These are phyloP conservation scores for human DNA, from an alignment of 2,113 vertebrate genomes.

Conservation along the genomic window DNA sequence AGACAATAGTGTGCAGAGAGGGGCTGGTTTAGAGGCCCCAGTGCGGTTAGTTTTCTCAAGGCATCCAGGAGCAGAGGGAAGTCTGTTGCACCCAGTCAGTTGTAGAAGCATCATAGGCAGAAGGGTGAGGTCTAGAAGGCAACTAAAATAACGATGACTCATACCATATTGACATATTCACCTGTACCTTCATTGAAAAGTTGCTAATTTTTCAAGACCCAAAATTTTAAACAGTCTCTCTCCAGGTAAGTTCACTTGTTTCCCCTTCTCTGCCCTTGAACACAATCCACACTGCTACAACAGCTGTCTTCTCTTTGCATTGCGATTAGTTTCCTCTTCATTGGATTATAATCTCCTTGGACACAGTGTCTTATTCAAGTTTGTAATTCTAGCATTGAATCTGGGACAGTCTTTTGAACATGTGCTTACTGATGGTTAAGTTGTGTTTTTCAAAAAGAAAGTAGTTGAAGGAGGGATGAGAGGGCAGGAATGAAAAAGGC, in stretches of 20 bases:
- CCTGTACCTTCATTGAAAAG: background rate
- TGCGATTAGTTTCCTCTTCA: background rate
- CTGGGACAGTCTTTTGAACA: background rate
- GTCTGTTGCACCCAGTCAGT: background rate
- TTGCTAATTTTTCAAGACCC: background rate
- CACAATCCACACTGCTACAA: background rate
- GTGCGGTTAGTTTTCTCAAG: background rate
- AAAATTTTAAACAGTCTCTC: background rate
- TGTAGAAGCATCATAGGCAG: background rate
- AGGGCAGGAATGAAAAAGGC: background rate
- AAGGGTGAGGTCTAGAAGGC: background rate
- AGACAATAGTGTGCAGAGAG: background rate
- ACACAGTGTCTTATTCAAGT: background rate
- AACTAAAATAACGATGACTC: background rate
- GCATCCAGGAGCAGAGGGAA: background rate
- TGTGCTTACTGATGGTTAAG: background rate
- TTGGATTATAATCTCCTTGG: background rate
- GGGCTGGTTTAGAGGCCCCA: background rate
- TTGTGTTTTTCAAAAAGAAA: constrained; percentile 12
- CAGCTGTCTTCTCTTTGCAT: background rate
- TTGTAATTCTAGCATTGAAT: background rate
- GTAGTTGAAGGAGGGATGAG: background rate
- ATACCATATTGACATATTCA: too few relatives aligned
- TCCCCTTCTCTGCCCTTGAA: background rate
- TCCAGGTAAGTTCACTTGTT: background rate